Percentiles rank a stretch among this genome's conserved stretches.
Conservation (phyloP, 2,888 invertebrate genomes). For the Cynaeus angustus region DNA sequence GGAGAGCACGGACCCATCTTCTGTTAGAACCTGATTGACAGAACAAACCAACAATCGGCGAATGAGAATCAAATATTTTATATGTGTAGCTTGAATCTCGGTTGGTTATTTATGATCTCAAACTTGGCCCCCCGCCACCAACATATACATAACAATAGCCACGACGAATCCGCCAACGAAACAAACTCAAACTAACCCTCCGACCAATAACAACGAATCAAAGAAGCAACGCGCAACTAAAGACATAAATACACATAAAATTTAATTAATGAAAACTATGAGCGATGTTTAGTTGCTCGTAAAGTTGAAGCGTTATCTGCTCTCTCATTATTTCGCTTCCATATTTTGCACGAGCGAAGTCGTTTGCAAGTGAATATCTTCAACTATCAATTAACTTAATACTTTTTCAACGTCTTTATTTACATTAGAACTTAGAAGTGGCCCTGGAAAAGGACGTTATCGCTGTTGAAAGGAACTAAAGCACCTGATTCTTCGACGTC, state of each 20-base stretch:
- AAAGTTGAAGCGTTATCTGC: conserved; percentile 41
- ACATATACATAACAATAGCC: conserved; percentile 47
- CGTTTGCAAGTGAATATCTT: conserved; percentile 27
- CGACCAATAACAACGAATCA: conserved; percentile 19
- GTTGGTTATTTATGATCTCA: conserved; percentile 50
- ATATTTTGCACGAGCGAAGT: conserved; percentile 24
- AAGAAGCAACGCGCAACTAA: neutral
- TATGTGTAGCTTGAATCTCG: conserved; percentile 40
- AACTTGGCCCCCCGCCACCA: conserved; percentile 47
- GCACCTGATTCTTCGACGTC: conserved; percentile 70
- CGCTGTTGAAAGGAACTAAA: conserved; percentile 67
- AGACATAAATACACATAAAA: conserved; percentile 46
- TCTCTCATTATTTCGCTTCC: conserved; percentile 38
- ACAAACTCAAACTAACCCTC: conserved; percentile 30
- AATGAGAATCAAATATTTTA: conserved; percentile 61
- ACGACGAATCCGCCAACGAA: conserved; percentile 43
- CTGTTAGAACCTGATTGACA: conserved; percentile 62
- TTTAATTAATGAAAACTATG: conserved; percentile 52
- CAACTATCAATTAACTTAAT: conserved; percentile 27
- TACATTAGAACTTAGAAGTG: conserved; percentile 56
- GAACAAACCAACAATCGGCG: conserved; percentile 66
- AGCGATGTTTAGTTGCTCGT: conserved; percentile 45
- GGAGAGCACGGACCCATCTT: conserved; percentile 5
- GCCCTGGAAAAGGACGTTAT: conserved; percentile 62
- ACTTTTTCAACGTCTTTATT: conserved; percentile 31